Evolutionary conservation across 2,797 vertebrate genomes (phyloP), one percentile per base, ranked within the genome.

Genomic region (Rhinophrynus dorsalis): DNA sequence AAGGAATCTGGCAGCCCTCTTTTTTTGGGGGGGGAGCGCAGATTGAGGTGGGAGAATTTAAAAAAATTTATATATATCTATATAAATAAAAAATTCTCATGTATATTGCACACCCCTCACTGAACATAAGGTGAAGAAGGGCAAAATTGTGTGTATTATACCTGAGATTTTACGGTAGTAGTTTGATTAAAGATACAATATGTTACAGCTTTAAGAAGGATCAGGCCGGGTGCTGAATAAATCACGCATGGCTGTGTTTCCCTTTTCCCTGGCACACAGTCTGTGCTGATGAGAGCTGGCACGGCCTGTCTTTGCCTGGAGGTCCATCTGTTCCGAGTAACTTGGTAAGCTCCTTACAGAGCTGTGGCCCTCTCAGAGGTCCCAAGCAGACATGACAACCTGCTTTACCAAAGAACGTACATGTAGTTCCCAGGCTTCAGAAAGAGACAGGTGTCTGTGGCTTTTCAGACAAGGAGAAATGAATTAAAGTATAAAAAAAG

Each of bases 291-390:
- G 44, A 54, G 56, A 30, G 15, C 20, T 61, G 67, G 56, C 57
- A 52, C 12, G 18, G 26, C 1, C 17, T 18, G 37, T 5, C 20
- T 44, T 44, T 69, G 56, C 67, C 67, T 69, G 57, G 27, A 45
- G 57, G 57, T 48, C 67, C 57, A 52, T 69, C 67, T 69, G 67
- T 61, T 69, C 35, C 47, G 35, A 44, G 37, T 44, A 54, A 52
- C 47, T 32, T 35, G 38, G 20, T 69, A 69, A 61, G 48, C 56
- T n/a, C 20, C 35, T 61, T 44, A 54, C 13, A 69, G 38, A 45
- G 57, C 47, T 29, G 57, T 21, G 26, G 12, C 57, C 35, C 17
- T 18, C 57, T 54, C 37, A 26, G n/a, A 40, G 37, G 27, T 23
- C 52, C 58, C 50, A 47, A n/a, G 7, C 50, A 51, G 12, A 61